Evolutionary conservation across 1,140 invertebrate species (phyloP), one percentile per base, ranked within the genome.

Genomic region (Antheraea mylitta): DNA sequence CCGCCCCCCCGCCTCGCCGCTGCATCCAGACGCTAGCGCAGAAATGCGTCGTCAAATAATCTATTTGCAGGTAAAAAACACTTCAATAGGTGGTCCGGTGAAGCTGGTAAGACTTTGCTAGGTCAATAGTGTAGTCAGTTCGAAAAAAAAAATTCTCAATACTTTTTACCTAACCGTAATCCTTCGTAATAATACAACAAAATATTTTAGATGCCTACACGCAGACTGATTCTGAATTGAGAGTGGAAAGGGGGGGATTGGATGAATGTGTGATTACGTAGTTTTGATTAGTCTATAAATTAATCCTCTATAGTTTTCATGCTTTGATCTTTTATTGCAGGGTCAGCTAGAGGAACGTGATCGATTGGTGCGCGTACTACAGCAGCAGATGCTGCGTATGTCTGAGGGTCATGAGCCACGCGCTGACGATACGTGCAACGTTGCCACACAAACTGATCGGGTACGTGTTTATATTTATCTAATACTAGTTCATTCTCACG

Each of bases 1-100:
- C 93, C 87, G 93, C 89, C 83, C 93, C 93, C 85, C 90, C 93
- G 89, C 92, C 89, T 90, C 85, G 80, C 93, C 91, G 87, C 93
- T 92, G 81, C 91, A 92, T 76, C 92, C 79, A 90, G 92, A 77
- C 85, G 93, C 80, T 88, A 95, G 88, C 85, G 93, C 94, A n/a
- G 96, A 97, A 92, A 93, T 97, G 82, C 93, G 95, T 67, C 94
- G 96, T 77, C 96, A 97, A 91, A 95, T 96, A 73, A 90, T 96
- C 83, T 96, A 96, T 83, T 92, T 96, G 81, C 96, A 96, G 94
- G 96, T 94, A 70, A 65, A 42, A 22, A 10, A 42, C 7, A n/a
- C n/a, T n/a, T n/a, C n/a, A n/a, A n/a, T n/a, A n/a, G n/a, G n/a
- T n/a, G n/a, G n/a, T n/a, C n/a, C n/a, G n/a, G n/a, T n/a, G n/a